phyloP scores from a whole-genome alignment of 2,888 invertebrate species.

The Mythimna impura region DNA sequence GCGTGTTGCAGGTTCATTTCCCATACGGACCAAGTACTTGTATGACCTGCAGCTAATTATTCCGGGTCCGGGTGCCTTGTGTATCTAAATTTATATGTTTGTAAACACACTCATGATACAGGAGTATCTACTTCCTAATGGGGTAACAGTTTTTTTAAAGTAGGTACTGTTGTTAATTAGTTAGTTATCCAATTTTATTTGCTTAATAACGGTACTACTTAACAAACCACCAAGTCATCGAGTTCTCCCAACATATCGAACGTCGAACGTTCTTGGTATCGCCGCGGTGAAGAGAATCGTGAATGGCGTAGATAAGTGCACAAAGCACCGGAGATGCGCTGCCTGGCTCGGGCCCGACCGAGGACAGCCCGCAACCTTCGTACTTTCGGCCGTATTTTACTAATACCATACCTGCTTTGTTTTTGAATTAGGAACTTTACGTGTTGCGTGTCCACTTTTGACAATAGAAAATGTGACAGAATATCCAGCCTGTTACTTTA shows the following conservation, averaged over 20 bases:
- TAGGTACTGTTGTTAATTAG: too few relatives aligned
- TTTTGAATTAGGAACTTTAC: slow-evolving; percentile 40
- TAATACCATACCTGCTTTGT: slow-evolving; percentile 51
- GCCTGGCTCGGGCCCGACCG: slow-evolving; percentile 71
- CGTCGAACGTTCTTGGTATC: slow-evolving; percentile 67
- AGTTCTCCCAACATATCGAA: slow-evolving; percentile 64
- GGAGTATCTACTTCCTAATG: not conserved
- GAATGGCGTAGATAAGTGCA: slow-evolving; percentile 88
- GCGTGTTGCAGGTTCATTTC: too few relatives aligned
- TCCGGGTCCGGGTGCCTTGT: not conserved
- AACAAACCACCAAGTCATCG: slow-evolving; percentile 62
- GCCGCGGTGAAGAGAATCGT: slow-evolving; percentile 83
- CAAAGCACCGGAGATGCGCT: slow-evolving; percentile 88
- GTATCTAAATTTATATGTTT: not conserved
- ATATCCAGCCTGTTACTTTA: not conserved
- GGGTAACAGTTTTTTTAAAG: not conserved
- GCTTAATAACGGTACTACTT: slow-evolving; percentile 7
- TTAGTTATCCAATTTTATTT: slow-evolving; percentile 2
- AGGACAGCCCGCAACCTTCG: slow-evolving; percentile 77
- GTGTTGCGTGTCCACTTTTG: not conserved
- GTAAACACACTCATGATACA: not conserved
- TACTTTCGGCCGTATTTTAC: slow-evolving; percentile 69
- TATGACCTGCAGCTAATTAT: not conserved
- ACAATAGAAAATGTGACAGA: not conserved
- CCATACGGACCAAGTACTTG: not conserved